Evolutionary conservation across 2,888 invertebrate genomes (phyloP).

Genomic region (Hymenopus coronatus): DNA sequence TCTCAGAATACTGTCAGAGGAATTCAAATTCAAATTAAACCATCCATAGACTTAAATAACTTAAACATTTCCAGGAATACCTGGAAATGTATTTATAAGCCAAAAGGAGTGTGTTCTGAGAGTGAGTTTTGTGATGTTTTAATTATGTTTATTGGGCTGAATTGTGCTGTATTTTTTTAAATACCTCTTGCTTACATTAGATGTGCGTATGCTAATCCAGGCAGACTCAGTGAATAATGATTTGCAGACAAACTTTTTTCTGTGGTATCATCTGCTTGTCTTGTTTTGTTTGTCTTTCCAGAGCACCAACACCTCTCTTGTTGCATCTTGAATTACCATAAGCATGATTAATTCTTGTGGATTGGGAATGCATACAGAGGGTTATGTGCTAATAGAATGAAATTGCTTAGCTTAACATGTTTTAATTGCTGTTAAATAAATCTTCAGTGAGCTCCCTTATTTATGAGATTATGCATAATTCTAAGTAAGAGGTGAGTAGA

Average conservation of each 20-base stretch:
- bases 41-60: background rate
- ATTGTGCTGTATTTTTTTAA: conserved; percentile 10
- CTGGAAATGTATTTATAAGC: background rate
- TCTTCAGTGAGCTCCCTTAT: background rate
- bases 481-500: too few relatives aligned
- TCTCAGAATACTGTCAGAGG: background rate
- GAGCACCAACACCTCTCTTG: background rate
- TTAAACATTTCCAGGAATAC: background rate
- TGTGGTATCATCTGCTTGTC: background rate
- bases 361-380: background rate
- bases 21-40: background rate
- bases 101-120: background rate
- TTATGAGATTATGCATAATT: background rate
- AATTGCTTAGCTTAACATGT: background rate
- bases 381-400: background rate
- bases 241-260: background rate
- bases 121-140: background rate
- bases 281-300: background rate
- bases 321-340: background rate
- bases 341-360: background rate
- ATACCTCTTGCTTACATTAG: background rate
- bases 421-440: background rate
- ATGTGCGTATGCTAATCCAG: conserved; percentile 1
- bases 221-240: background rate
- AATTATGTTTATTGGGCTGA: background rate